These are phyloP conservation scores for Saguinus midas DNA, from an alignment of 2,113 vertebrate species.

Conservation along the genomic window DNA sequence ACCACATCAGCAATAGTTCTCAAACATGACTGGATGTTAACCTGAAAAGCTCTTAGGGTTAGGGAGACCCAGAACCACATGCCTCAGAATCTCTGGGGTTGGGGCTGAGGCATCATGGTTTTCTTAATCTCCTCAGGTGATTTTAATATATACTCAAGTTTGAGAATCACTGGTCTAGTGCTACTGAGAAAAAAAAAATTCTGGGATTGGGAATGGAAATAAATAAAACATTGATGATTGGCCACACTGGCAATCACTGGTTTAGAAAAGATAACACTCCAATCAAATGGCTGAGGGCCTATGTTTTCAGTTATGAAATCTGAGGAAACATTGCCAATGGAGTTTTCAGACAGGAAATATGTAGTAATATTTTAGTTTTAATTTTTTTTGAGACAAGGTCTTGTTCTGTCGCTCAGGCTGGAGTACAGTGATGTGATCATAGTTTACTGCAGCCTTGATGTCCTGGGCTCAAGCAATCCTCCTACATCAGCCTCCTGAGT, in stretches of 20 bases:
- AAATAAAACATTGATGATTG: background rate
- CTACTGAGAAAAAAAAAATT: background rate
- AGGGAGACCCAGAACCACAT: background rate
- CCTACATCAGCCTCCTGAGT: too few species aligned
- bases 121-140: background rate
- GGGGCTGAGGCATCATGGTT: background rate
- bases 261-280: background rate
- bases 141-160: background rate
- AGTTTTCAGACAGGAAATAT: constrained; percentile 9
- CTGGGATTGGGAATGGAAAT: background rate
- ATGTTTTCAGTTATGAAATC: background rate
- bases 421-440: too few species aligned
- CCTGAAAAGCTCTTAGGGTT: background rate
- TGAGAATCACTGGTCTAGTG: background rate
- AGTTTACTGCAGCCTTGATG: too few species aligned
- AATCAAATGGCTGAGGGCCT: background rate
- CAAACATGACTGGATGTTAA: background rate
- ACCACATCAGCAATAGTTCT: background rate
- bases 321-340: background rate
- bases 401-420: too few species aligned
- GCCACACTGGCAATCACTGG: background rate
- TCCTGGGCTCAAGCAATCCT: too few species aligned
- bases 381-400: too few species aligned
- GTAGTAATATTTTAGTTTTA: constrained; percentile 20
- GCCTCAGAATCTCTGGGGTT: background rate